Percentiles rank a stretch among this genome's conserved stretches.
phyloP scores from a whole-genome alignment of 2,797 vertebrate species.

The Thunnus albacares region DNA sequence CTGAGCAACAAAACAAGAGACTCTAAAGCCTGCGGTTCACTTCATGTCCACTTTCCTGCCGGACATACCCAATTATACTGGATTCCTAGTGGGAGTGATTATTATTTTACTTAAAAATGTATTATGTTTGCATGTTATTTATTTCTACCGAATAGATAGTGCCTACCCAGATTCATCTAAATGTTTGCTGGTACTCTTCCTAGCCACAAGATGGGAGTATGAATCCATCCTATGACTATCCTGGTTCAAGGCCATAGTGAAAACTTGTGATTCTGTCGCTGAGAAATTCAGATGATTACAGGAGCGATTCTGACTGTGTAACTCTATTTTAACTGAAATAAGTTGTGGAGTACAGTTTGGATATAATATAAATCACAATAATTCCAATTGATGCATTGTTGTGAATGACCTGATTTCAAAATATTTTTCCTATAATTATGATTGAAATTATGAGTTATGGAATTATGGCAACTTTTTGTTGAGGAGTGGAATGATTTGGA shows the following conservation, averaged over 20 bases:
- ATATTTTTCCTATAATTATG: background rate
- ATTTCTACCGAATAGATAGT: slow-evolving; percentile 8
- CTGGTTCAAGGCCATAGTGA: slow-evolving; percentile 13
- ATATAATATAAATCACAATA: background rate
- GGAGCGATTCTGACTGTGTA: background rate
- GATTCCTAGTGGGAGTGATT: slow-evolving; percentile 14
- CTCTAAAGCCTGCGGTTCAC: slow-evolving; percentile 15
- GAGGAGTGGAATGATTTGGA: background rate
- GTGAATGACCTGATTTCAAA: background rate
- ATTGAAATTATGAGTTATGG: background rate
- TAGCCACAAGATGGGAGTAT: slow-evolving; percentile 83
- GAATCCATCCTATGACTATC: slow-evolving; percentile 26
- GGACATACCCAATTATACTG: slow-evolving; percentile 12
- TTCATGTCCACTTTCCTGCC: slow-evolving; percentile 27
- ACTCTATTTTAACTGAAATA: background rate
- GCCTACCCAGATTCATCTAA: background rate
- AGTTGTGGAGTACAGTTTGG: background rate
- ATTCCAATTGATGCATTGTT: background rate
- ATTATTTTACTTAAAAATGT: slow-evolving; percentile 25
- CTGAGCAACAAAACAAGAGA: slow-evolving; percentile 14
- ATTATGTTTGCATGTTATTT: slow-evolving; percentile 4
- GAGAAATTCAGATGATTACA: slow-evolving; percentile 7
- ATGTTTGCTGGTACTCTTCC: slow-evolving; percentile 28
- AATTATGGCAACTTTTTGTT: background rate
- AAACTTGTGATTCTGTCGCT: background rate